phyloP scores from a whole-genome alignment of 2,113 vertebrate species.

The Mionectes macconnelli region DNA sequence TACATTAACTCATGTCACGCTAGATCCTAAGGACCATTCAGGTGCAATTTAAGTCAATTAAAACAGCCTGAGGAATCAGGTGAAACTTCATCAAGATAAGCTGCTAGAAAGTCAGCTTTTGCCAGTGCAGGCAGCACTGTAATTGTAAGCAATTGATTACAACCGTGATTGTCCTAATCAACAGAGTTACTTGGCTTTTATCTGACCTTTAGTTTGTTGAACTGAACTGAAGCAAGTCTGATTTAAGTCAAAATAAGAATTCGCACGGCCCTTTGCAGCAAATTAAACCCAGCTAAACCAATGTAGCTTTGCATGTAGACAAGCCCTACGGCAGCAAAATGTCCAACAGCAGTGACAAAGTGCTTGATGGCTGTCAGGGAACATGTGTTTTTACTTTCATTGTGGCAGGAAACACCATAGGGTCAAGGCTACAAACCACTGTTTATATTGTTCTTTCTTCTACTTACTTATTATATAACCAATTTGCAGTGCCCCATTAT shows the following conservation, averaged over 20 bases:
- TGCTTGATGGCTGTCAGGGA: slow-evolving; percentile 43
- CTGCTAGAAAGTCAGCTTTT: slow-evolving; percentile 2
- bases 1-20: not conserved
- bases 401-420: slow-evolving; percentile 56
- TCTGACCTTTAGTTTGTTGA: slow-evolving; percentile 41
- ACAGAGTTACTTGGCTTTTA: not conserved
- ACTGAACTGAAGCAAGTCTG: slow-evolving; percentile 15
- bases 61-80: not conserved
- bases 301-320: slow-evolving; percentile 11
- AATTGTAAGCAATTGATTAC: slow-evolving; percentile 36
- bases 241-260: slow-evolving; percentile 50
- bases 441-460: slow-evolving; percentile 52
- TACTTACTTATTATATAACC: slow-evolving; percentile 42
- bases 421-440: slow-evolving; percentile 55
- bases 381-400: slow-evolving; percentile 63
- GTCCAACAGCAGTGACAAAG: slow-evolving; percentile 41
- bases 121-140: not conserved
- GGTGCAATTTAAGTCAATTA: not conserved
- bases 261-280: slow-evolving; percentile 9
- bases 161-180: slow-evolving; percentile 22
- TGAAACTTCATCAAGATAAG: slow-evolving; percentile 25
- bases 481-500: slow-evolving; percentile 4
- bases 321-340: slow-evolving; percentile 32
- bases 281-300: slow-evolving; percentile 36
- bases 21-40: not conserved